A percentile compares a stretch with the other conserved stretches of the same genome.
phyloP scores from a whole-genome alignment of 2,797 vertebrate genomes.

The Macrochelys suwanniensis region DNA sequence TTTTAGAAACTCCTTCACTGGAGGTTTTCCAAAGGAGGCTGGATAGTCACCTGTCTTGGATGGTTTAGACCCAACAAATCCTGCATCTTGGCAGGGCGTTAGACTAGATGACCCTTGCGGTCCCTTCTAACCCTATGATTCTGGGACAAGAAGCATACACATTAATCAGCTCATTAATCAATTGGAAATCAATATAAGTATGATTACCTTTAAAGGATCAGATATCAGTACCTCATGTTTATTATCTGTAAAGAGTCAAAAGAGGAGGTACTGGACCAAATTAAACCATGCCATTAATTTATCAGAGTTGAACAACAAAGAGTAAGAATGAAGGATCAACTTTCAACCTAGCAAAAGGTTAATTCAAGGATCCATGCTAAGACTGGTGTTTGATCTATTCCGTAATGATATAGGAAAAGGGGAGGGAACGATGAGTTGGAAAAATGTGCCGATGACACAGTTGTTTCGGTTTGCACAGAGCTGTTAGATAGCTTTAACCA shows the following conservation, averaged over 20 bases:
- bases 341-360: not conserved
- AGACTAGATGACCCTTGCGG: too few species aligned
- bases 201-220: too few species aligned
- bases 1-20: too few species aligned
- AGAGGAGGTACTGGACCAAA: not conserved
- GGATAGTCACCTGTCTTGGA: too few species aligned
- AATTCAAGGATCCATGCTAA: not conserved
- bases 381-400: not conserved
- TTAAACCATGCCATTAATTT: slow-evolving; percentile 22
- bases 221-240: too few species aligned
- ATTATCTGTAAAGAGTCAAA: not conserved
- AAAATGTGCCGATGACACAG: not conserved
- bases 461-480: slow-evolving; percentile 25
- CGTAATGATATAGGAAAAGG: slow-evolving; percentile 9
- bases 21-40: too few species aligned
- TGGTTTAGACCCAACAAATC: too few species aligned
- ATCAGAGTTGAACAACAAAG: not conserved
- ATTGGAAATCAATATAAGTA: too few species aligned
- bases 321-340: not conserved
- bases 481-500: slow-evolving; percentile 27
- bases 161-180: too few species aligned
- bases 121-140: too few species aligned
- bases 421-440: not conserved
- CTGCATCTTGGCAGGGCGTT: too few species aligned
- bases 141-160: too few species aligned